phyloP scores from a whole-genome alignment of 2,113 vertebrate species.

The Dendrocopos noguchii region DNA sequence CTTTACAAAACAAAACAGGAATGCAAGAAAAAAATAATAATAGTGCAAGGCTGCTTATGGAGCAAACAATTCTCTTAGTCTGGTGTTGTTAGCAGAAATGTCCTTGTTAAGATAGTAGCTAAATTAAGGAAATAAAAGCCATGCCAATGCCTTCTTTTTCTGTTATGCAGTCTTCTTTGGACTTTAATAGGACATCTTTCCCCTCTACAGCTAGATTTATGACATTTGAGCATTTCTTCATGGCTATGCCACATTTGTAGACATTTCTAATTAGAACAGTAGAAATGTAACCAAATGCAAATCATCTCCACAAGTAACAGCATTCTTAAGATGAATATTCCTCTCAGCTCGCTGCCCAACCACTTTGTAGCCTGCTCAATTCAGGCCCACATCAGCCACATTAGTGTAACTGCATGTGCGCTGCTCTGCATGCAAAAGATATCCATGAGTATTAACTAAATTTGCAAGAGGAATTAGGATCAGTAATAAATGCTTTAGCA shows the following conservation, averaged over 20 bases:
- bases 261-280: neutral
- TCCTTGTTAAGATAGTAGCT: neutral
- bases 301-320: neutral
- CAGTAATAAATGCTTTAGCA: constrained; percentile 79
- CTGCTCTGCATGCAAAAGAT: constrained; percentile 77
- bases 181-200: neutral
- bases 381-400: neutral
- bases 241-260: neutral
- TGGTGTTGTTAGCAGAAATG: neutral
- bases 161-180: neutral
- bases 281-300: constrained; percentile 11
- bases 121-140: neutral
- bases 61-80: neutral
- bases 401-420: constrained; percentile 54
- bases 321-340: neutral
- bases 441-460: constrained; percentile 79
- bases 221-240: neutral
- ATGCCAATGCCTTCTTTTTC: neutral
- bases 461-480: constrained; percentile 80
- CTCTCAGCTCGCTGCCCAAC: neutral
- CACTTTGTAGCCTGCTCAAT: neutral
- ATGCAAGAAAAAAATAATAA: neutral
- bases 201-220: neutral
- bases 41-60: fast-evolving
- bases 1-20: neutral